Base-by-base conservation (phyloP, 2,888 invertebrate genomes). In the Drosophila differens region DNA sequence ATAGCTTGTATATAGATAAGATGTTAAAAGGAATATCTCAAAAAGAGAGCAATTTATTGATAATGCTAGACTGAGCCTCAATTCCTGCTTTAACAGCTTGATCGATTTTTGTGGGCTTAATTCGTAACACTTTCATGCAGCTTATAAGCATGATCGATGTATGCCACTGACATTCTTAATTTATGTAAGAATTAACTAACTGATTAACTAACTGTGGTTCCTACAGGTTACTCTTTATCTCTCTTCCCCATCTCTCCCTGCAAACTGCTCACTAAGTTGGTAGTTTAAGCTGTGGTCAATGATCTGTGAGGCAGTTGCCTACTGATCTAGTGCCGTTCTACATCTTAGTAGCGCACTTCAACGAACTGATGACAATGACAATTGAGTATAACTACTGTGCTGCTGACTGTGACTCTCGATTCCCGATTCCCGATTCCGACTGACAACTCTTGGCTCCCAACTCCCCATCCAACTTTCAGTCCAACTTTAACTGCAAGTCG, bases 301-400 rank as follows among this genome's bases (percentile, higher is more conserved):
- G 70, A 69, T 70, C 59, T 69, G 52, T 30, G 32, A n/a, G 53
- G 28, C n/a, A 47, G 69, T 39, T 68, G 53, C 12, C 37, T 7
- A 10, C 28, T 51, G 25, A 41, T 51, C 60, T 37, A 47, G 59
- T 54, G 47, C 28, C 32, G 25, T 44, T 41, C 60, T 14, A 41
- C 41, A 54, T 54, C 39, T 54, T 54, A 33, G 51, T 62, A 70
- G 55, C 70, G 55, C 33, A 64, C 55, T 30, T 64, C 47, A 49
- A 19, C 16, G 25, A 51, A 60, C 51, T 76, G 69, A 62, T 70
- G 84, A 72, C 78, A 78, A 67, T 65, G 72, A 55, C 55, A 74
- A 70, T 62, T 70, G 37, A n/a, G 28, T 16, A 54, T 25, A 54
- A 25, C 35, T 54, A 0, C 52, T 12, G 10, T 39, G 25, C 41